Base-by-base conservation (phyloP, 2,888 invertebrate species). In the Julus scandinavius region DNA sequence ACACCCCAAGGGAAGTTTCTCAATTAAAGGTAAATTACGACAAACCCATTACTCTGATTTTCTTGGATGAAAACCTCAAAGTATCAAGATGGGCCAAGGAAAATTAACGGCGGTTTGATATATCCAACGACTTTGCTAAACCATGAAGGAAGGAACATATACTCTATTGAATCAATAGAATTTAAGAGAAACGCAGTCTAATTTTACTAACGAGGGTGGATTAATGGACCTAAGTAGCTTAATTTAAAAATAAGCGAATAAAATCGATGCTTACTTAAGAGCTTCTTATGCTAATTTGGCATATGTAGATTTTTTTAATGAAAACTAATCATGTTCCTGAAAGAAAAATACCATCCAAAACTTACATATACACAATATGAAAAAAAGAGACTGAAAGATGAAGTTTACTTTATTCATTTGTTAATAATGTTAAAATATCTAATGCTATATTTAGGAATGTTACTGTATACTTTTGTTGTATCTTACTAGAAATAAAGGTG, bases 21-120 rank as follows among this genome's bases (percentile, higher is more conserved):
- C 63, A 63, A 63, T 63, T 63, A 63, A 63, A 63, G 63, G 63
- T 63, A 63, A 63, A 63, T 63, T 63, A 63, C 63, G 63, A 63
- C 63, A 63, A 63, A 63, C n/a, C n/a, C 63, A 63, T 63, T 63
- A 63, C 63, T 63, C 63, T n/a, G 63, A 63, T 63, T 63, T 63
- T 63, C 63, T n/a, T 63, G 63, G 63, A 63, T 63, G 63, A 63
- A 63, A 63, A 63, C 63, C 63, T 63, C 63, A 63, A 63, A 63
- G 63, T 20, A 63, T n/a, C 63, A 9, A 63, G 54, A 54, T 13
- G 54, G 54, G 54, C 54, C 54, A 13, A 54, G 7, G 63, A 63
- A 63, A 63, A 63, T 63, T n/a, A 63, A 63, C 63, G 63, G 63
- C 20, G 63, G 63, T 20, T 63, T n/a, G 63, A 63, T 6, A 63